Conservation (phyloP, 2,797 vertebrate species). For the Crenuchus spilurus region DNA sequence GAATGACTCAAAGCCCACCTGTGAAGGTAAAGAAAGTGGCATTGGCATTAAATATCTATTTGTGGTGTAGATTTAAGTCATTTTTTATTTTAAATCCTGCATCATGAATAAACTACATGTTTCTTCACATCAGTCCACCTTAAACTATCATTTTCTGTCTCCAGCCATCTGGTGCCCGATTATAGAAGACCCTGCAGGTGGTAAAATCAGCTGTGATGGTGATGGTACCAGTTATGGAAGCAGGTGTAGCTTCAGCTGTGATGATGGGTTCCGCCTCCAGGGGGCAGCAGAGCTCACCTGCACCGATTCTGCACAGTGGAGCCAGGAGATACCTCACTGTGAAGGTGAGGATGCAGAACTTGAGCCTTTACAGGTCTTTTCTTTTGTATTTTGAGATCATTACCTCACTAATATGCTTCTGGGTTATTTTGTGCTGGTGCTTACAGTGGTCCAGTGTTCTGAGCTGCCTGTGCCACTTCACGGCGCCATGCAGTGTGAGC, state of each 20-base stretch:
- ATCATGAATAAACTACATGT: too few species aligned
- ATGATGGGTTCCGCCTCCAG: slow-evolving; percentile 67
- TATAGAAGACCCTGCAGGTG: slow-evolving; percentile 49
- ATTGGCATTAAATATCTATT: too few species aligned
- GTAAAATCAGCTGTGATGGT: slow-evolving; percentile 64
- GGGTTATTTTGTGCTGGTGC: background rate
- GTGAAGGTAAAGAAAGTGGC: slow-evolving; percentile 61
- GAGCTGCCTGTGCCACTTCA: slow-evolving; percentile 48
- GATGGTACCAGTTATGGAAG: slow-evolving; percentile 69
- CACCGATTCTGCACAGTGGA: slow-evolving; percentile 75
- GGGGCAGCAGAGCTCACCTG: slow-evolving; percentile 69
- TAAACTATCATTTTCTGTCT: background rate
- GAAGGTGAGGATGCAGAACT: slow-evolving; percentile 71
- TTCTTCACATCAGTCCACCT: background rate
- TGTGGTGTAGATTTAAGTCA: too few species aligned
- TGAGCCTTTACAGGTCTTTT: background rate
- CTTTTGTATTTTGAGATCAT: background rate
- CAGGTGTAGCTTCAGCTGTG: slow-evolving; percentile 77
- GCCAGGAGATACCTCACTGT: slow-evolving; percentile 70
- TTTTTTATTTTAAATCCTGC: too few species aligned
- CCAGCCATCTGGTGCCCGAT: background rate
- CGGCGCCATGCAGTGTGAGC: slow-evolving; percentile 57
- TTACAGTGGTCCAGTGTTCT: slow-evolving; percentile 69
- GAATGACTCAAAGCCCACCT: slow-evolving; percentile 64
- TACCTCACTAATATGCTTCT: background rate